Conservation (phyloP, 2,888 invertebrate species). For the Gandaritis pyraliata region DNA sequence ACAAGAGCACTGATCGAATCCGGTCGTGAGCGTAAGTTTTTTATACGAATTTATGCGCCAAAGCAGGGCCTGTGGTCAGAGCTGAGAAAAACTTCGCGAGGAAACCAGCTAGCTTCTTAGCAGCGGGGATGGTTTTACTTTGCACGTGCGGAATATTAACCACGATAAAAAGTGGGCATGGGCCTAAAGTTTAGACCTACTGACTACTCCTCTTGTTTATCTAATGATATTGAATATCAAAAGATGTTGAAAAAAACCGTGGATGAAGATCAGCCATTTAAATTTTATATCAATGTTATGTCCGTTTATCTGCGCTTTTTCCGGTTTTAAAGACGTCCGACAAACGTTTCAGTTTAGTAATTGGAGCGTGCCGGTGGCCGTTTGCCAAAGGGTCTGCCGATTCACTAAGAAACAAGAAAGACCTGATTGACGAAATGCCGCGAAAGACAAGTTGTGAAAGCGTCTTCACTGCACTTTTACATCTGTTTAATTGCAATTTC, state of each 20-base stretch:
- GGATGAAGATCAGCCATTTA: neutral
- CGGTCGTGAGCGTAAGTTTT: neutral
- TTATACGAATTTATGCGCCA: neutral
- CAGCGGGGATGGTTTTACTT: neutral
- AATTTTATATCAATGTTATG: conserved; percentile 38
- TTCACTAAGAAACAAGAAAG: conserved; percentile 39
- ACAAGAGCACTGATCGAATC: neutral
- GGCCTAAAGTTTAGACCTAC: neutral
- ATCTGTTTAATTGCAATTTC: conserved; percentile 16
- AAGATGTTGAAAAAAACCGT: too few relatives aligned
- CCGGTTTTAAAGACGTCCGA: conserved; percentile 52
- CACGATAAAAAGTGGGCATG: neutral
- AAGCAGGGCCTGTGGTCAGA: neutral
- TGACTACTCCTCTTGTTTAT: too few relatives aligned
- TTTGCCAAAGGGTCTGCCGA: conserved; percentile 46
- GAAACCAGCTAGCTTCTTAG: neutral
- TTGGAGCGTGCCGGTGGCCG: conserved; percentile 61
- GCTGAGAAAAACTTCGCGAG: neutral
- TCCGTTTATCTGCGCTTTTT: conserved; percentile 39
- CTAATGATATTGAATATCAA: too few relatives aligned
- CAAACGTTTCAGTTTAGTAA: conserved; percentile 64
- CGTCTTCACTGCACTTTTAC: conserved; percentile 21
- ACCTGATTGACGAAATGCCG: conserved; percentile 30
- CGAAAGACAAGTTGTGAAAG: conserved; percentile 33
- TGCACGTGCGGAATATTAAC: neutral